Evolutionary conservation across 2,797 vertebrate species (phyloP), one percentile per base, ranked within the genome.

Genomic region (Pangasius djambal): DNA sequence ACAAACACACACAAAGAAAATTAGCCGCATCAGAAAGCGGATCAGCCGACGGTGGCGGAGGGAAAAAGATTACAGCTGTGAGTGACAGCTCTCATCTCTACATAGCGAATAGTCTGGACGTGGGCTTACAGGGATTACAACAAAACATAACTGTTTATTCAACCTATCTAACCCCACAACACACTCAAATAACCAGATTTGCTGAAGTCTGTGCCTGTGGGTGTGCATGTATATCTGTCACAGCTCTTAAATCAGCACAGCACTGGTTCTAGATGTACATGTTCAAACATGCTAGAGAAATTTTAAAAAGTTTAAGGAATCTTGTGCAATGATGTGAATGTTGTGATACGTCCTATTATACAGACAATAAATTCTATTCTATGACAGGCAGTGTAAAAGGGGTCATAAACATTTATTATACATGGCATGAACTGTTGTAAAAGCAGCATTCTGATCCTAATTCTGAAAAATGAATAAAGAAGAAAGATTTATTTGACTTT

Each of bases 11-110:
- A 90, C 69, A 88, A 78, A 87, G 72, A 74, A 89, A 91, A 90
- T 90, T 83, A 86, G 88, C 87, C 79, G 86, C 86, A 89, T 91
- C 82, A 96, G 94, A 94, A 92, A 93, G 92, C 88, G 94, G 95
- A 97, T 96, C 95, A 95, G 96, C 94, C 94, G 90, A 90, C 94
- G 96, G 95, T 93, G 95, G 95, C 93, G 82, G 83, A 89, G 83
- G 81, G 85, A 59, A 93, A 93, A 92, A 95, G 94, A 95, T 96
- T 96, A 96, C 94, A 92, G 93, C 92, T 92, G 93, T 95, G 96
- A 96, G 95, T 92, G 93, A 93, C 93, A 92, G 92, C 87, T 91
- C 91, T 93, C 91, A 91, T 93, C 92, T 92, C 92, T 92, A 94
- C 92, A 93, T 92, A 95, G 94, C 93, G 90, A 94, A 61, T 93